Evolutionary conservation across 64 coral and sea anemone species (phyloP), one percentile per base, ranked within the genome.

Genomic region (Dendrophyllia cribrosa): DNA sequence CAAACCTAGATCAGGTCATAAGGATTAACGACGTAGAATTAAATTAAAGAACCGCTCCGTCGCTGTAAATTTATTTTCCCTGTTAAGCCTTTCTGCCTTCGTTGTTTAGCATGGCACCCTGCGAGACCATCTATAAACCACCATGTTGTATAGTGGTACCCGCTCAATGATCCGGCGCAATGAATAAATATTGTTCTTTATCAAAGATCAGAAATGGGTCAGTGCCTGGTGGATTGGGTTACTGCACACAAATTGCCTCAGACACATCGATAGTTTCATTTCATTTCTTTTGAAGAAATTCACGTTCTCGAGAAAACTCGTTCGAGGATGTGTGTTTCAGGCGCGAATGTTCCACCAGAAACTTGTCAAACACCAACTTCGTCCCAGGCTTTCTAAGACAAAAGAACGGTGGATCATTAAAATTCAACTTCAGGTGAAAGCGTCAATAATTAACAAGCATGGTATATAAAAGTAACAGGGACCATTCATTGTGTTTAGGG

Each of bases 371-470:
- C 59, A 84, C 80, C 80, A 17, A 2, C 20, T n/a, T 23, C 34
- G 46, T n/a, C 80, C 63, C 44, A 67, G 62, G 66, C 80, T 61
- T 6, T 46, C 5, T 17, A 84, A 66, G 80, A 84, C 80, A 84
- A 84, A 84, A 68, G 80, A 63, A 84, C 62, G 62, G 7, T 3
- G 12, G 11, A 51, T 84, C 60, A 84, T 84, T 84, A 84, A 84
- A 84, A 84, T 84, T 84, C 45, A 84, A 68, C 62, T 48, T 84
- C 80, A 23, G 60, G 61, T 84, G 58, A 20, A 51, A 51, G 80
- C 13, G 45, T 84, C 21, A 84, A 84, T 84, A 84, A 84, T 84
- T 84, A 24, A 84, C 17, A 48, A 50, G 5, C 16, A 49, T n/a
- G 21, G 43, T 51, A 84, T 68, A 84, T 84, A 84, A 84, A 84